Base-by-base conservation (phyloP, 2,888 invertebrate species). In the Macaria notata region DNA sequence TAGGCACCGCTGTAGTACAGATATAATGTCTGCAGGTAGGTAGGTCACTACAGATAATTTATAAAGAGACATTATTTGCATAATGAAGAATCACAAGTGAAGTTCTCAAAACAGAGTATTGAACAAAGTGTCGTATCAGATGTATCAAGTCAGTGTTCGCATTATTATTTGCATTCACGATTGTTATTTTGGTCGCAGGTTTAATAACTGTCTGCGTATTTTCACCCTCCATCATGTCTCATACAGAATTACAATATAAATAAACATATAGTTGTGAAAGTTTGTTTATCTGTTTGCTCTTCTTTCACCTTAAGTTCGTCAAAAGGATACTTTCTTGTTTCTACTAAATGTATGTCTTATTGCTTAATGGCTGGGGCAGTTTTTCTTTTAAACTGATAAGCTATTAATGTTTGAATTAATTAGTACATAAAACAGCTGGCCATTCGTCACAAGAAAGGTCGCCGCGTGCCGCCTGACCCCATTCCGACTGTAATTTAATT, bases 401-500 rank as follows among this genome's bases (percentile, higher is more conserved):
- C 19, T 19, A 19, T 2, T 19, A 19, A 19, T 19, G 19, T 19
- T 19, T 36, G 4, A 36, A 41, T 41, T 5, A 41, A 41, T n/a
- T 2, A 3, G 41, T n/a, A 41, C 3, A 41, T 41, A 3, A 41
- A 42, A 38, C 54, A 49, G 46, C 49, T 50, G 56, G 46, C 53
- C 9, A 62, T 60, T 56, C 38, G 56, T 60, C 45, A 58, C 45
- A 43, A 49, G 45, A 62, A 53, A 62, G 61, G 59, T 62, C 61
- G 19, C 54, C 49, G 56, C 31, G 39, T 7, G 19, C 43, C 44
- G 54, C n/a, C 49, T 55, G 63, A 60, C 64, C 61, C 54, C 48
- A 64, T 64, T 63, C 56, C 47, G 59, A 52, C 19, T 58, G 60
- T 46, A 44, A 61, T 59, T 64, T 52, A 52, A 62, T 45, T 58